These are phyloP conservation scores for Sebastes diploproa DNA, from an alignment of 2,797 vertebrate genomes.

Conservation along the genomic window DNA sequence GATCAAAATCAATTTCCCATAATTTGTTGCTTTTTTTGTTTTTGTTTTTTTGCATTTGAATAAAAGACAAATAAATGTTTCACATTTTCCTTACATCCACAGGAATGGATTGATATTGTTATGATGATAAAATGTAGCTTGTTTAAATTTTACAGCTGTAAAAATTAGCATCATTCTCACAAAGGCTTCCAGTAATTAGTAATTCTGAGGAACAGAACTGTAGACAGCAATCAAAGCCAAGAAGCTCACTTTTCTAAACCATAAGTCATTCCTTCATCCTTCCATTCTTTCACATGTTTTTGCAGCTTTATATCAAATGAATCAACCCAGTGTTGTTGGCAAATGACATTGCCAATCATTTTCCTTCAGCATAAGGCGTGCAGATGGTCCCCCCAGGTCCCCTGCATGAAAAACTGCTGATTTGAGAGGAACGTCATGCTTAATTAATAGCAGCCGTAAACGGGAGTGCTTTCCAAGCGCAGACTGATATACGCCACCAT, in stretches of 20 bases:
- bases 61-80: neutral
- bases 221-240: conserved; percentile 5
- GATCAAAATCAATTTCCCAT: neutral
- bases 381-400: conserved; percentile 79
- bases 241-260: neutral
- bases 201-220: neutral
- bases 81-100: neutral
- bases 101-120: neutral
- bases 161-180: neutral
- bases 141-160: neutral
- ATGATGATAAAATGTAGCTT: neutral
- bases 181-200: neutral
- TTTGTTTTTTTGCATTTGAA: neutral
- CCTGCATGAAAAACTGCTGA: conserved; percentile 81
- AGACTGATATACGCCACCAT: conserved; percentile 73
- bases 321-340: conserved; percentile 57
- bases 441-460: conserved; percentile 83
- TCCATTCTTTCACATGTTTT: conserved; percentile 17
- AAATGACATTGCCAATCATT: conserved; percentile 80
- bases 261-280: neutral
- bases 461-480: conserved; percentile 58
- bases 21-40: neutral
- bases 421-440: conserved; percentile 80
- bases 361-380: conserved; percentile 70
- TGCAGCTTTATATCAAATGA: conserved; percentile 29